Conservation (phyloP, 2,113 vertebrate species). For the Otis tarda region DNA sequence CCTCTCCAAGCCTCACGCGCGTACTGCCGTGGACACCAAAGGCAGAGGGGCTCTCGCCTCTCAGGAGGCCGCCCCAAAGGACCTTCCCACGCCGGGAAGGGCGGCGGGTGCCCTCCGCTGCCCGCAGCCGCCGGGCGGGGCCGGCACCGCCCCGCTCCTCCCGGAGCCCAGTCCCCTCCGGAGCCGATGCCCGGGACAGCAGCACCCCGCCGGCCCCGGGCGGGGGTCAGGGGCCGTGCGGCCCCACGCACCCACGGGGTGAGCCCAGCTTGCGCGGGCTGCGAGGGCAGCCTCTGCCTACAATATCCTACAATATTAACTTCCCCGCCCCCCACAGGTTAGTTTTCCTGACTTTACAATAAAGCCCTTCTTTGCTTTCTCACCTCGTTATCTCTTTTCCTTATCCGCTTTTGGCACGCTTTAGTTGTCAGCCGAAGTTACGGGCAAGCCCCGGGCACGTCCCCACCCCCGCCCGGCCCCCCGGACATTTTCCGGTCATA, state of each 20-base stretch:
- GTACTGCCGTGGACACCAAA: neutral
- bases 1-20: neutral
- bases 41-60: neutral
- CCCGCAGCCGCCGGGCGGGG: neutral
- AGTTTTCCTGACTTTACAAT: neutral
- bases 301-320: no score
- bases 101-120: neutral
- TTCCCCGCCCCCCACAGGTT: neutral
- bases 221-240: neutral
- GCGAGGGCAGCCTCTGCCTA: neutral
- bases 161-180: no score
- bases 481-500: neutral
- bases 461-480: neutral
- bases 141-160: neutral
- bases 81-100: no score
- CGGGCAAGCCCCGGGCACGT: neutral
- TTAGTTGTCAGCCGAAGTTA: neutral
- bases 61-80: no score
- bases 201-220: neutral
- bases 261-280: neutral
- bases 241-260: neutral
- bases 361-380: slow-evolving; percentile 7
- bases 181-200: neutral
- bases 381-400: neutral
- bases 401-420: neutral